Evolutionary conservation across 1,140 invertebrate genomes (phyloP).

Genomic region (Cecropterus lyciades): DNA sequence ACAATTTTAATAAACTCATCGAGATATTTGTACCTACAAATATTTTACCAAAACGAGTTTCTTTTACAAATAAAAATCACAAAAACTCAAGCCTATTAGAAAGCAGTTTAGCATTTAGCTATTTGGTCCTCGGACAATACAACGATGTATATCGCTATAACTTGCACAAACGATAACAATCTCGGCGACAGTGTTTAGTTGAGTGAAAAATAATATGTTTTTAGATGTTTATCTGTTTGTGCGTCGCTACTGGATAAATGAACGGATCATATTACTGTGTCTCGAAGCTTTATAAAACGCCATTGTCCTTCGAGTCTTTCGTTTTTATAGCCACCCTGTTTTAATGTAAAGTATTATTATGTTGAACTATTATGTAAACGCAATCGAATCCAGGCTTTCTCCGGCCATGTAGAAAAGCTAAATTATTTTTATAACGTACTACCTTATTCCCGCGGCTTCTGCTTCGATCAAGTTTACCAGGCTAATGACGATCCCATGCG

Average conservation of each 20-base stretch:
- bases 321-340: slow-evolving; percentile 2
- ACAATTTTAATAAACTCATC: no score
- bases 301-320: slow-evolving; percentile 11
- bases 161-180: slow-evolving; percentile 53
- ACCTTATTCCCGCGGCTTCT: no score
- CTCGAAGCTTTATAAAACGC: slow-evolving; percentile 6
- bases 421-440: no score
- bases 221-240: slow-evolving; percentile 59
- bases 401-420: no score
- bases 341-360: not conserved
- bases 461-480: no score
- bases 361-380: no score
- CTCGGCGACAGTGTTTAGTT: slow-evolving; percentile 51
- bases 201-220: slow-evolving; percentile 78
- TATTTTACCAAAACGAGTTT: not conserved
- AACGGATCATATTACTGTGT: slow-evolving; percentile 14
- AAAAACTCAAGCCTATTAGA: slow-evolving; percentile 37
- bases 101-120: slow-evolving; percentile 44
- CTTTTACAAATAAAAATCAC: not conserved
- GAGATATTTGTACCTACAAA: not conserved
- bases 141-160: slow-evolving; percentile 44
- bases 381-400: no score
- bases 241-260: slow-evolving; percentile 43
- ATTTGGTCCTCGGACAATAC: slow-evolving; percentile 37
- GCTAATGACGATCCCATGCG: no score